These are phyloP conservation scores for Carlito syrichta DNA, from an alignment of 2,113 vertebrate genomes.

Conservation along the genomic window DNA sequence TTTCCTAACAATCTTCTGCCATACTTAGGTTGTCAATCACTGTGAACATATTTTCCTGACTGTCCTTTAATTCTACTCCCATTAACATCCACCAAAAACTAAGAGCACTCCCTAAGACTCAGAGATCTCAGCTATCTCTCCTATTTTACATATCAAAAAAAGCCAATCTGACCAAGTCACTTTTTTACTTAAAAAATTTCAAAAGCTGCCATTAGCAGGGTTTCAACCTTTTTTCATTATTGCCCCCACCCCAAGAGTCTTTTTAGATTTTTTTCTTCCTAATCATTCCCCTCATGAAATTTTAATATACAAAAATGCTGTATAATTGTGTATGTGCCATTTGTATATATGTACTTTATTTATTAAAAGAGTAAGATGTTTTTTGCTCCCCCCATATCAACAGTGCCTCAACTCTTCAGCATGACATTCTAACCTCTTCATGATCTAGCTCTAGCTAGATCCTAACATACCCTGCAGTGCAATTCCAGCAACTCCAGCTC, in stretches of 20 bases:
- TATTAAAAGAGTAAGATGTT: background rate
- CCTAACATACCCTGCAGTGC: background rate
- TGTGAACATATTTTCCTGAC: conserved; percentile 16
- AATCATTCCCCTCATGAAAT: background rate
- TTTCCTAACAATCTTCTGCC: background rate
- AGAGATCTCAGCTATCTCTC: background rate
- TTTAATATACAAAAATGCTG: background rate
- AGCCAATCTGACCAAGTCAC: background rate
- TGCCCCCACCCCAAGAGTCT: background rate
- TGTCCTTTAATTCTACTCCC: background rate
- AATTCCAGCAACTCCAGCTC: background rate
- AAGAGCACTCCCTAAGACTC: background rate
- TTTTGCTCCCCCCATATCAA: background rate
- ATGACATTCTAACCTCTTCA: background rate
- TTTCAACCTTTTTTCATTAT: background rate
- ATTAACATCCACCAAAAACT: conserved; percentile 7
- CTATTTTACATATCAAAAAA: background rate
- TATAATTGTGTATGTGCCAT: background rate
- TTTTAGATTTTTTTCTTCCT: background rate
- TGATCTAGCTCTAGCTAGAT: background rate
- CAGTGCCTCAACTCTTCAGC: background rate
- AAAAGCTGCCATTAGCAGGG: background rate
- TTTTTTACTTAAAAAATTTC: conserved; percentile 18
- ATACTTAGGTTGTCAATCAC: background rate
- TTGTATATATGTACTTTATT: background rate